Percentiles rank a stretch among this genome's conserved stretches.
These are phyloP conservation scores for Onychostruthus taczanowskii DNA, from an alignment of 2,113 vertebrate species.

Conservation along the genomic window DNA sequence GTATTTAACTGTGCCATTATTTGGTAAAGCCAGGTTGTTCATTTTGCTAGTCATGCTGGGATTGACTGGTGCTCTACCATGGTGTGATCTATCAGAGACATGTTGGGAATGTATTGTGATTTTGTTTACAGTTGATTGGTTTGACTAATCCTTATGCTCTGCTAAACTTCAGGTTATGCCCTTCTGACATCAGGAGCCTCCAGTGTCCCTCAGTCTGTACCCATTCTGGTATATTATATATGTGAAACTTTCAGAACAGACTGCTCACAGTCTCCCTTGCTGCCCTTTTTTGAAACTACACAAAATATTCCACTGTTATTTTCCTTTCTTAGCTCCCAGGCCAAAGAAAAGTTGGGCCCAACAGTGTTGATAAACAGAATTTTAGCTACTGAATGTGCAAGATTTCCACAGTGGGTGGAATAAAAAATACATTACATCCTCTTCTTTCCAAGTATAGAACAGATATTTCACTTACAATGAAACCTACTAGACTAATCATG, in stretches of 20 bases:
- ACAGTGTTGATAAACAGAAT: neutral
- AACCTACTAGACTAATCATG: neutral
- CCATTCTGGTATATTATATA: neutral
- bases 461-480: slow-evolving; percentile 19
- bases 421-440: neutral
- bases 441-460: slow-evolving; percentile 5
- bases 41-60: neutral
- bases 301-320: neutral
- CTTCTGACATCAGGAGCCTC: neutral
- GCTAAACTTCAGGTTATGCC: neutral
- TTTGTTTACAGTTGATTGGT: neutral
- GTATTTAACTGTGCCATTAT: neutral
- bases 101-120: neutral
- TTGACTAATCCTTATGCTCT: neutral
- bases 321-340: neutral
- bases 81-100: neutral
- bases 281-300: neutral
- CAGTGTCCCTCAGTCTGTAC: neutral
- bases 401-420: slow-evolving; percentile 10
- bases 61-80: neutral
- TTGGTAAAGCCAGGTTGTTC: neutral
- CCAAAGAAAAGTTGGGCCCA: neutral
- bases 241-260: neutral
- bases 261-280: neutral
- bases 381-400: neutral